Evolutionary conservation across 1,140 invertebrate genomes (phyloP), one percentile per base, ranked within the genome.

Genomic region (Hylyphantes graminicola): DNA sequence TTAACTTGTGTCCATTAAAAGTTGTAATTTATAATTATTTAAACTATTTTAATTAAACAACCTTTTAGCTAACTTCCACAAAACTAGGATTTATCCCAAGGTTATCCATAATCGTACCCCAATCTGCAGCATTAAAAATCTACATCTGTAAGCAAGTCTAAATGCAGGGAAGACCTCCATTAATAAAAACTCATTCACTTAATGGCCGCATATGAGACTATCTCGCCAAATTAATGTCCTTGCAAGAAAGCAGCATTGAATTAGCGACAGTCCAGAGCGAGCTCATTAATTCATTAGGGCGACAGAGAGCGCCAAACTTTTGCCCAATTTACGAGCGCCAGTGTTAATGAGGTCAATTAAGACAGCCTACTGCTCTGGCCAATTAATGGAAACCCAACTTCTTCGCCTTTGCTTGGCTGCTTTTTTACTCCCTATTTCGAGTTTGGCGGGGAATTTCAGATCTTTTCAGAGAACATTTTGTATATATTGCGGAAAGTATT

Each of bases 311-410:
- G 48, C 65, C 61, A 73, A 81, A 72, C 68, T 81, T 76, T 73
- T 78, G 54, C 54, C 68, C 78, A 81, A 81, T 81, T 81, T 81
- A 81, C 78, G 78, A 81, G 17, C 78, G 53, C 6, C 78, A 17
- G 78, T 81, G 78, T 81, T 81, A 81, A 81, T 81, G 78, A 81
- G 78, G 78, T 81, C 78, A 81, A 81, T 81, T 81, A 81, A 81
- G 78, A 72, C 67, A 67, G 55, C 67, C 21, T 53, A 81, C 55
- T 72, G 78, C 68, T 81, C 21, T 17, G 63, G 78, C 67, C 78
- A 81, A 81, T 81, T 81, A 81, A 81, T 81, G 78, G 64, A 63
- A 54, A 61, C 8, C 67, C 78, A 73, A 68, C 21, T 8, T 67
- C 55, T 72, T 57, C n/a, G 48, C 13, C 35, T 75, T 59, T 11